Conservation (phyloP, 2,797 vertebrate species). For the Pipistrellus pipistrellus region DNA sequence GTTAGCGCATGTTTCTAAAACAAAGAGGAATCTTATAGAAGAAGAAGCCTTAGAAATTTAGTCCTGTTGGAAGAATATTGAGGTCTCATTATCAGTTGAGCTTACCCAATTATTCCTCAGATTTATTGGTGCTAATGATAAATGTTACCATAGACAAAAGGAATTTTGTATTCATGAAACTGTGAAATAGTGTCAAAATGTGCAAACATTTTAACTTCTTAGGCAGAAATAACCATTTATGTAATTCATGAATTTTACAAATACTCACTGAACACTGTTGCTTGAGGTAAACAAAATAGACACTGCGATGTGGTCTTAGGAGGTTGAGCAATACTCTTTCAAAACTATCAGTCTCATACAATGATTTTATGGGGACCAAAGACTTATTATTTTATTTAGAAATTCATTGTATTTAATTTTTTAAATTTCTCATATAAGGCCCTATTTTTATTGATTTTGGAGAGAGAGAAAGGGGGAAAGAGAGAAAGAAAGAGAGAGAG, state of each 20-base stretch:
- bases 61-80: not conserved
- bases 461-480: too few relatives aligned
- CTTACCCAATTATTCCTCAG: not conserved
- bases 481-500: too few relatives aligned
- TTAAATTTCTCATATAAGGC: too few relatives aligned
- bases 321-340: not conserved
- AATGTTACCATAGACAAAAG: not conserved
- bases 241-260: conserved; percentile 13
- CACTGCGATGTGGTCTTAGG: not conserved
- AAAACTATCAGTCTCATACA: not conserved
- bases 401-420: not conserved
- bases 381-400: not conserved
- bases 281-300: not conserved
- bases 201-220: not conserved
- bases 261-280: not conserved
- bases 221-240: not conserved
- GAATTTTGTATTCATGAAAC: not conserved
- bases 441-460: too few relatives aligned
- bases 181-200: not conserved
- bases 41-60: not conserved
- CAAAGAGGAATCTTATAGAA: not conserved
- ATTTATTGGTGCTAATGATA: not conserved
- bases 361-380: not conserved
- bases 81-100: not conserved
- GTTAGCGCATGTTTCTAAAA: not conserved